phyloP scores from a whole-genome alignment of 2,888 invertebrate species.

The Pimpla rufipes region DNA sequence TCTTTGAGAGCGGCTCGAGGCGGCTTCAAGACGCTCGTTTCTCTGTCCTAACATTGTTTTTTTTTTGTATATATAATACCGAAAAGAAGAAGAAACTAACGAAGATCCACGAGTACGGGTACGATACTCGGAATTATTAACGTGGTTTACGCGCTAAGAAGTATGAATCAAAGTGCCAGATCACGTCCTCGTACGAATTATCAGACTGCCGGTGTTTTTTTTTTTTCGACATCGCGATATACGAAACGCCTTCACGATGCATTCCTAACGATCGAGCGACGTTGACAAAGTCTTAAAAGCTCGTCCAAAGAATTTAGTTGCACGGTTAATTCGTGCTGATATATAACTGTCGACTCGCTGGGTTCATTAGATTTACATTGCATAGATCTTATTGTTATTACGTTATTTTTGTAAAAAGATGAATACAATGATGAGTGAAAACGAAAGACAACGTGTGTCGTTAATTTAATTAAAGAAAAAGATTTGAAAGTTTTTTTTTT shows the following conservation, averaged over 20 bases:
- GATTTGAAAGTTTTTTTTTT: constrained; percentile 21
- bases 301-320: constrained; percentile 35
- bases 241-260: constrained; percentile 43
- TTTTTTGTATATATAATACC: constrained; percentile 14
- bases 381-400: constrained; percentile 54
- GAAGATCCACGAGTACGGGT: neutral
- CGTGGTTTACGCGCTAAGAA: constrained; percentile 6
- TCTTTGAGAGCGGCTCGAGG: constrained; percentile 10
- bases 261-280: constrained; percentile 61
- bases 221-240: constrained; percentile 30
- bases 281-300: constrained; percentile 25
- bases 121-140: constrained; percentile 11
- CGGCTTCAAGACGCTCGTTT: constrained; percentile 17
- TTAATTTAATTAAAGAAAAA: constrained; percentile 3
- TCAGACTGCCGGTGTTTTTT: constrained; percentile 25
- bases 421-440: constrained; percentile 4
- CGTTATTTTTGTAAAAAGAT: constrained; percentile 58
- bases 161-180: constrained; percentile 32
- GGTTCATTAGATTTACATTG: constrained; percentile 52
- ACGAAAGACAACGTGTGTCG: neutral
- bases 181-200: constrained; percentile 44
- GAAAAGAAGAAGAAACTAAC: neutral
- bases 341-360: constrained; percentile 37
- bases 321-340: constrained; percentile 4
- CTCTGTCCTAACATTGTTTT: neutral